These are phyloP conservation scores for Oreohelix idahoensis DNA, from an alignment of 1,140 invertebrate genomes.

Conservation along the genomic window DNA sequence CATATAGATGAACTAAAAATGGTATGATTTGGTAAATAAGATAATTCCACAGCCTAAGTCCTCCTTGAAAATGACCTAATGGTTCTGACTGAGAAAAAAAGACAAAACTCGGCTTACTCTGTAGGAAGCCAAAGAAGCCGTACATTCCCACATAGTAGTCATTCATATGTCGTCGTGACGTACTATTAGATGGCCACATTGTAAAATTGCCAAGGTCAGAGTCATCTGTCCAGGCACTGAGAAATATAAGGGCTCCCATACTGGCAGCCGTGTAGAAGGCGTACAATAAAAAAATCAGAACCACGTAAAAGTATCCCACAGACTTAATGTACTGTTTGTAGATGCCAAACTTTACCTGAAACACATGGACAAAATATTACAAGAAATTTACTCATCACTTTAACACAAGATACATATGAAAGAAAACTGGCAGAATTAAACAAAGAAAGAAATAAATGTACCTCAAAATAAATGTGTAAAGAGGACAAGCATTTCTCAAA, in stretches of 20 bases:
- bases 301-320: conserved; percentile 82
- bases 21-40: no score
- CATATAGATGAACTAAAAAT: no score
- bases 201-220: conserved; percentile 43
- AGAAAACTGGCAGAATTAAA: no score
- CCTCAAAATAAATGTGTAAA: no score
- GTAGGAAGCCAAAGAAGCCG: conserved; percentile 57
- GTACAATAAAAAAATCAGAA: conserved; percentile 77
- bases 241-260: conserved; percentile 61
- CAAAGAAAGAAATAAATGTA: no score
- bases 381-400: no score
- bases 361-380: background rate
- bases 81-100: no score
- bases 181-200: conserved; percentile 46
- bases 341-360: conserved; percentile 86
- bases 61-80: no score
- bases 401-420: no score
- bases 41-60: no score
- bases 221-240: conserved; percentile 69
- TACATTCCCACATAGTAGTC: conserved; percentile 67
- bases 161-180: conserved; percentile 50
- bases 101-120: conserved; percentile 59
- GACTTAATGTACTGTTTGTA: conserved; percentile 90
- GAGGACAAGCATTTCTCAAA: no score
- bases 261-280: conserved; percentile 48